A percentile compares a stretch with the other conserved stretches of the same genome.
Evolutionary conservation across 2,888 invertebrate species (phyloP).

Genomic region (Danaus chrysippus): DNA sequence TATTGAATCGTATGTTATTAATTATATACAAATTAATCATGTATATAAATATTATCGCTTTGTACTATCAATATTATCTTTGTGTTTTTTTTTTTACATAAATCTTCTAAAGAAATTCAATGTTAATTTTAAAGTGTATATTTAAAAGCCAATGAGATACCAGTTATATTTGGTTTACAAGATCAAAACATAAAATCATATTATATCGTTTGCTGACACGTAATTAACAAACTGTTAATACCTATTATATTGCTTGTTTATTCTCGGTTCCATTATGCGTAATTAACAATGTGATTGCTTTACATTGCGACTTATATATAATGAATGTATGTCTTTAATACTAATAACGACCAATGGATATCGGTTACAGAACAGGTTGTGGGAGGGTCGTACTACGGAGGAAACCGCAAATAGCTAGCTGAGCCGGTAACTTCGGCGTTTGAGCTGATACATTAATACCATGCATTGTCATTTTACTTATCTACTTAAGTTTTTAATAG

Average conservation of each 20-base stretch:
- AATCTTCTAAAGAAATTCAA: no score
- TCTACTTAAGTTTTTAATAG: conserved; percentile 25
- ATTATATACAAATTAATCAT: no score
- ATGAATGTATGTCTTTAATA: conserved; percentile 27
- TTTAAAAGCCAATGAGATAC: no score
- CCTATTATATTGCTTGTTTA: conserved; percentile 17
- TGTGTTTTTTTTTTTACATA: no score
- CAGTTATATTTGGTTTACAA: conserved; percentile 19
- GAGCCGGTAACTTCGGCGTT: conserved; percentile 33
- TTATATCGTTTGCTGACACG: conserved; percentile 22
- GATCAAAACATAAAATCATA: conserved; percentile 24
- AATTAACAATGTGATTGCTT: conserved; percentile 25
- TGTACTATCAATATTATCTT: no score
- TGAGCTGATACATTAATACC: conserved; percentile 34
- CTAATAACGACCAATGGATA: conserved; percentile 26
- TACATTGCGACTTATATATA: conserved; percentile 27
- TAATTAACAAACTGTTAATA: conserved; percentile 25
- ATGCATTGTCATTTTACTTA: conserved; percentile 33
- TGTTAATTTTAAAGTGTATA: no score
- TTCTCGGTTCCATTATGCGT: conserved; percentile 18
- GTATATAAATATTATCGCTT: no score
- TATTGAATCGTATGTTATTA: background rate
- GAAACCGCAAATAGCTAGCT: conserved; percentile 34
- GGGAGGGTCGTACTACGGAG: conserved; percentile 26
- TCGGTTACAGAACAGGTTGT: conserved; percentile 28